phyloP scores from a whole-genome alignment of 2,113 vertebrate species.

The Theristicus caerulescens region DNA sequence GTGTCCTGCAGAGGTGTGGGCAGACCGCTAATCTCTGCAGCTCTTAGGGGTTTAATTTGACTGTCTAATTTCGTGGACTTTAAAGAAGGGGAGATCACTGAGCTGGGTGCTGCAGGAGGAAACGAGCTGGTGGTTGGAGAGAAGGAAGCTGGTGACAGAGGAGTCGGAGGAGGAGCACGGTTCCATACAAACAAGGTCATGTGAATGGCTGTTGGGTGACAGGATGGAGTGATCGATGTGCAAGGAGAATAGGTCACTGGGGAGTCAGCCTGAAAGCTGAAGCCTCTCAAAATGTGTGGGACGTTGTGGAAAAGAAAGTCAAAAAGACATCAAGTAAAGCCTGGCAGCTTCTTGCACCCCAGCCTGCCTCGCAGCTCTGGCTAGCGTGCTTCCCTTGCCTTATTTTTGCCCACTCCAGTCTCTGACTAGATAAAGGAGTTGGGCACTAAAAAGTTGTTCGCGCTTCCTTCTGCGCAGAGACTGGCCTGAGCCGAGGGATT shows the following conservation, averaged over 20 bases:
- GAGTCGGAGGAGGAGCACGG: background rate
- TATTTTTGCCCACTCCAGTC: background rate
- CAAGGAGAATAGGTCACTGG: background rate
- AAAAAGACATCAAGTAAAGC: background rate
- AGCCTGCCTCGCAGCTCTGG: fast-evolving
- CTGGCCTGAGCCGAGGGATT: background rate
- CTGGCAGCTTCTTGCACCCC: background rate
- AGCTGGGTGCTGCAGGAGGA: background rate
- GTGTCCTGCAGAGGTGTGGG: background rate
- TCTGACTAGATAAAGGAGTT: fast-evolving
- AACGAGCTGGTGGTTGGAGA: background rate
- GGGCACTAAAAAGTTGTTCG: background rate
- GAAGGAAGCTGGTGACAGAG: background rate
- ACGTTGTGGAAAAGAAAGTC: background rate
- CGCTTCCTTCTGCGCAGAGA: background rate
- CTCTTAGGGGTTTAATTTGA: background rate
- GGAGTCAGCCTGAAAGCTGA: conserved; percentile 3
- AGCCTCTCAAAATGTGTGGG: background rate
- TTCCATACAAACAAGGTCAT: background rate
- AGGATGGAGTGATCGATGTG: background rate
- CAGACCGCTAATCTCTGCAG: background rate
- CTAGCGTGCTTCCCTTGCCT: background rate
- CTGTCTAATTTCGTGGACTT: background rate
- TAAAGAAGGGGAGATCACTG: background rate
- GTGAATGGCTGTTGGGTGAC: conserved; percentile 10